These are phyloP conservation scores for Thomomys bottae DNA, from an alignment of 2,113 vertebrate species.

Conservation along the genomic window DNA sequence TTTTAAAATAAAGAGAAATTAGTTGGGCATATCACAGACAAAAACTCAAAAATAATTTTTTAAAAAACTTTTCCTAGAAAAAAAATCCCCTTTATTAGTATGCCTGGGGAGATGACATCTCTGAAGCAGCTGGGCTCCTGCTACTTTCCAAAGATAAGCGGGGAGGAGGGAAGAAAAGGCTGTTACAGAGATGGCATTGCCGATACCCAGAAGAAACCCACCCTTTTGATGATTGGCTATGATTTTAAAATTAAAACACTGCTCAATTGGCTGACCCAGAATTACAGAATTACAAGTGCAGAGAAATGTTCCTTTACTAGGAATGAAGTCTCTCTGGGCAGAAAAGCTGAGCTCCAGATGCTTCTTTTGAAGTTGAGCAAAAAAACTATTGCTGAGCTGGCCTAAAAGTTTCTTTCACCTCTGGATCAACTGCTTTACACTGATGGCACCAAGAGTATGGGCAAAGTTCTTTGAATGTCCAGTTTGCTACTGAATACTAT, in stretches of 20 bases:
- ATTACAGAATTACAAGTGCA: conserved; percentile 39
- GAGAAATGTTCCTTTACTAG: conserved; percentile 47
- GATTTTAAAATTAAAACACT: conserved; percentile 75
- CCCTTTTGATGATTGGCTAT: conserved; percentile 61
- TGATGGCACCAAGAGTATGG: too few species aligned
- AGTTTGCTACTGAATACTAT: conserved; percentile 24
- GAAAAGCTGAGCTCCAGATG: background rate
- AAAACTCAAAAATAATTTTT: conserved; percentile 61
- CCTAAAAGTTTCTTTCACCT: conserved; percentile 30
- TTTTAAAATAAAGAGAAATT: conserved; percentile 62
- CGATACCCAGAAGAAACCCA: conserved; percentile 66
- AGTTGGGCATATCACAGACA: conserved; percentile 55
- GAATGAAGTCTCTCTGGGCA: conserved; percentile 26
- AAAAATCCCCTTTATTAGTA: conserved; percentile 8
- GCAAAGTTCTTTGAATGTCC: conserved; percentile 35
- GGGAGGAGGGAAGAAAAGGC: conserved; percentile 61
- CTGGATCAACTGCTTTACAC: background rate
- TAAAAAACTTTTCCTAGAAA: conserved; percentile 54
- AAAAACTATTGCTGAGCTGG: conserved; percentile 34
- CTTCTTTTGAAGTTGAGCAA: conserved; percentile 61
- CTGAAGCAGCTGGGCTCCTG: conserved; percentile 29
- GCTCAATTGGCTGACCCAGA: conserved; percentile 67
- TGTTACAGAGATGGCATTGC: conserved; percentile 64
- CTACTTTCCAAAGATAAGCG: conserved; percentile 62
- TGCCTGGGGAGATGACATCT: conserved; percentile 52